A percentile compares a stretch with the other conserved stretches of the same genome.
phyloP scores from a whole-genome alignment of 2,113 vertebrate genomes.

The Gallinago paraguaiae region DNA sequence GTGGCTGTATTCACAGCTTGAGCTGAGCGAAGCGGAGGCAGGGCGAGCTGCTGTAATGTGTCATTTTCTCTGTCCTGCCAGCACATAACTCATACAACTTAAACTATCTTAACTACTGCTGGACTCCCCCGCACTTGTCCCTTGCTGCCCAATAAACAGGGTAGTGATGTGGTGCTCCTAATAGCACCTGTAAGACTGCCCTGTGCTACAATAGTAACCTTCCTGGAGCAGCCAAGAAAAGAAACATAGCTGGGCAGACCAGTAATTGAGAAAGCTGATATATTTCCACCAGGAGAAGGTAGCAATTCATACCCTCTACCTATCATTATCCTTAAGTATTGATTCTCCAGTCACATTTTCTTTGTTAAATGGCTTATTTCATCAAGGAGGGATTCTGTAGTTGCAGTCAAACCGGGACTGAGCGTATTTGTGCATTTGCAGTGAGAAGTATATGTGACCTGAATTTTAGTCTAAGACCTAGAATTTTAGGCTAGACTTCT shows the following conservation, averaged over 20 bases:
- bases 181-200: background rate
- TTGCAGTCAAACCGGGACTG: background rate
- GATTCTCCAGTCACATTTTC: conserved; percentile 32
- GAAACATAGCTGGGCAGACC: background rate
- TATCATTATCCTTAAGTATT: background rate
- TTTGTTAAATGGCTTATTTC: conserved; percentile 26
- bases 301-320: background rate
- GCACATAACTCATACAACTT: background rate
- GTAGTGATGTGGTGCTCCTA: background rate
- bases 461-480: background rate
- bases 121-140: background rate
- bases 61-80: background rate
- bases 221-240: background rate
- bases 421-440: background rate
- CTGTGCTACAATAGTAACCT: background rate
- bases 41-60: background rate
- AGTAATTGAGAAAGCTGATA: conserved; percentile 8
- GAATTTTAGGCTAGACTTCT: background rate
- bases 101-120: background rate
- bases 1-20: background rate
- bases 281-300: background rate
- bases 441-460: background rate
- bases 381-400: background rate
- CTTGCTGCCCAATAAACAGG: background rate
- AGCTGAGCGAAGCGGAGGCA: conserved; percentile 20